These are phyloP conservation scores for Odiellus spinosus DNA, from an alignment of 2,888 invertebrate genomes.

Conservation along the genomic window DNA sequence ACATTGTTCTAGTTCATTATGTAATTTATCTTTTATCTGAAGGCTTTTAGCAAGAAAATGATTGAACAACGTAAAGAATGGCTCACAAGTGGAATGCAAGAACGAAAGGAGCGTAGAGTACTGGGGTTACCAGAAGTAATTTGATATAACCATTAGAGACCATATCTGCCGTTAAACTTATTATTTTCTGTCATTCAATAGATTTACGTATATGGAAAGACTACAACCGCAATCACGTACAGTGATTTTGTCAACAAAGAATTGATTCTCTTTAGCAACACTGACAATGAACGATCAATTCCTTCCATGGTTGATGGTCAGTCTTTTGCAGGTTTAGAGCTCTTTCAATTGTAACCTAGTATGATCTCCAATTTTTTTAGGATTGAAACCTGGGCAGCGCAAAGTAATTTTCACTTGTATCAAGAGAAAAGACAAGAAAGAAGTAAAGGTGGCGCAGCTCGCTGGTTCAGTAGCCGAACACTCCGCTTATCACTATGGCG, in stretches of 20 bases:
- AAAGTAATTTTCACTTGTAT: slow-evolving; percentile 89
- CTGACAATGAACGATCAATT: slow-evolving; percentile 80
- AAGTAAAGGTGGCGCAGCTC: slow-evolving; percentile 92
- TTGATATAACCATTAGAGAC: neutral
- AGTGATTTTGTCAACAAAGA: slow-evolving; percentile 91
- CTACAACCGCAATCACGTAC: slow-evolving; percentile 62
- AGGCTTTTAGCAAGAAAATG: slow-evolving; percentile 85
- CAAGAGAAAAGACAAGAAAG: slow-evolving; percentile 85
- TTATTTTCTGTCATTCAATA: slow-evolving; percentile 17
- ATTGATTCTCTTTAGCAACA: slow-evolving; percentile 84
- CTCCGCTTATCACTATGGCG: slow-evolving; percentile 98
- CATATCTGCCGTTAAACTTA: too few relatives aligned
- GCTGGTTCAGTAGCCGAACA: slow-evolving; percentile 95
- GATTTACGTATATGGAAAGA: slow-evolving; percentile 71
- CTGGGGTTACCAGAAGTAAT: slow-evolving; percentile 62
- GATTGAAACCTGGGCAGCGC: slow-evolving; percentile 91
- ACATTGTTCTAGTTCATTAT: too few relatives aligned
- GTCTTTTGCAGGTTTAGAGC: neutral
- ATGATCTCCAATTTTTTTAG: slow-evolving; percentile 22
- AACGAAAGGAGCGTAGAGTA: slow-evolving; percentile 63
- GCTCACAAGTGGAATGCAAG: slow-evolving; percentile 91
- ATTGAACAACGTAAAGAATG: slow-evolving; percentile 92
- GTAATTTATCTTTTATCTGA: slow-evolving; percentile 7
- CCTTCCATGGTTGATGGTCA: slow-evolving; percentile 57
- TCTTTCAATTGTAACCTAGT: neutral